Conservation (phyloP, 2,113 vertebrate species). For the Rhinogobius similis region DNA sequence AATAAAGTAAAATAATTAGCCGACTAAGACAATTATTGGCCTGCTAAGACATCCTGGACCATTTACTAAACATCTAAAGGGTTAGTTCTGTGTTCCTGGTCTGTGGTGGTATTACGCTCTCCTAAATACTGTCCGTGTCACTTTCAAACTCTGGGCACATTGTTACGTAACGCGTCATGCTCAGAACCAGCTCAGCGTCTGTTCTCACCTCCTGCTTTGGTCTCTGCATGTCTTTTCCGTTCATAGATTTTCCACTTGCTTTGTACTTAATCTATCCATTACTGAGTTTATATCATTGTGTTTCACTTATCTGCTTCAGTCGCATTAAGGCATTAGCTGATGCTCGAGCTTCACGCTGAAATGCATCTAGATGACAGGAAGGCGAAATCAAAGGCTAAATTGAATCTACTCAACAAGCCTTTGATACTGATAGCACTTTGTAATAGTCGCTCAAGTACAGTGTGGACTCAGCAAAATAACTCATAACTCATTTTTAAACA, state of each 20-base stretch:
- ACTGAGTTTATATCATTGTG: neutral
- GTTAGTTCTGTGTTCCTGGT: neutral
- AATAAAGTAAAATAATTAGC: too few relatives aligned
- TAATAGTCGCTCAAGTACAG: neutral
- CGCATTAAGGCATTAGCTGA: neutral
- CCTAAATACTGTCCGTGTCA: neutral
- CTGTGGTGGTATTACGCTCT: neutral
- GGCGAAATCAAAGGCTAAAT: conserved; percentile 7
- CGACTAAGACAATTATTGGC: too few relatives aligned
- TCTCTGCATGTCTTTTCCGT: neutral
- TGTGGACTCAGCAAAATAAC: neutral
- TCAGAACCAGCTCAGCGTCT: neutral
- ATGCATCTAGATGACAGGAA: neutral
- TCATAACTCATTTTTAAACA: too few relatives aligned
- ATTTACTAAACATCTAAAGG: too few relatives aligned
- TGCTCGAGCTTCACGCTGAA: neutral
- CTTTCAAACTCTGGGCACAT: conserved; percentile 1
- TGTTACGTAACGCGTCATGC: neutral
- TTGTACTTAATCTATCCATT: neutral
- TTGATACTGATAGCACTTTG: neutral
- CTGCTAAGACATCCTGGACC: too few relatives aligned
- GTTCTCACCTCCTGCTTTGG: neutral
- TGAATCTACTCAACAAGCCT: neutral
- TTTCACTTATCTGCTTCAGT: conserved; percentile 2
- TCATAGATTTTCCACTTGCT: neutral